Evolutionary conservation across 2,888 invertebrate genomes (phyloP).

Genomic region (Dryadula phaetusa): DNA sequence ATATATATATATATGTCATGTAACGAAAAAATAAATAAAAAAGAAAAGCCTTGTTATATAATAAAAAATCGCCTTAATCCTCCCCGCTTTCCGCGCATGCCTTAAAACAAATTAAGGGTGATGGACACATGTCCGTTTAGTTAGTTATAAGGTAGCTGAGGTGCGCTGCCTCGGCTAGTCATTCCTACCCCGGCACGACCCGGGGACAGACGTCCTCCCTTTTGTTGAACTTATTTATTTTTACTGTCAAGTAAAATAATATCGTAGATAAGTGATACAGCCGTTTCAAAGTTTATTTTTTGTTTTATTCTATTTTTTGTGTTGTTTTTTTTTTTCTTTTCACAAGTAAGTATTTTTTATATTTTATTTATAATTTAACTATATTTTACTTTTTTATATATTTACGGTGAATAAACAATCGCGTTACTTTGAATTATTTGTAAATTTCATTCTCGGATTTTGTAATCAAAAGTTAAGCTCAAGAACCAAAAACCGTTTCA

Average conservation of each 20-base stretch:
- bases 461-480: too few species aligned
- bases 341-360: conserved; percentile 48
- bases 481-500: not conserved
- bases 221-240: conserved; percentile 11
- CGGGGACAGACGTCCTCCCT: conserved; percentile 59
- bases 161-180: conserved; percentile 53
- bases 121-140: conserved; percentile 54
- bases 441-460: too few species aligned
- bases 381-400: not conserved
- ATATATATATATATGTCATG: too few species aligned
- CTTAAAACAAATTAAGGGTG: conserved; percentile 62
- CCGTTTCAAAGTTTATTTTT: conserved; percentile 28
- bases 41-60: conserved; percentile 9
- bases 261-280: conserved; percentile 32
- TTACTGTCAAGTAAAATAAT: not conserved
- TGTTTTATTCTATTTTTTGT: conserved; percentile 39
- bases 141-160: conserved; percentile 58
- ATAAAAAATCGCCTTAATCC: conserved; percentile 27
- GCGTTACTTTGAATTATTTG: not conserved
- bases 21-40: not conserved
- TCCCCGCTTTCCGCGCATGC: conserved; percentile 50
- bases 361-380: conserved; percentile 1
- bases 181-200: conserved; percentile 65
- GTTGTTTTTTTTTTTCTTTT: conserved; percentile 47
- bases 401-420: not conserved